phyloP scores from a whole-genome alignment of 2,888 invertebrate species.

The Pharmacophagus antenor region DNA sequence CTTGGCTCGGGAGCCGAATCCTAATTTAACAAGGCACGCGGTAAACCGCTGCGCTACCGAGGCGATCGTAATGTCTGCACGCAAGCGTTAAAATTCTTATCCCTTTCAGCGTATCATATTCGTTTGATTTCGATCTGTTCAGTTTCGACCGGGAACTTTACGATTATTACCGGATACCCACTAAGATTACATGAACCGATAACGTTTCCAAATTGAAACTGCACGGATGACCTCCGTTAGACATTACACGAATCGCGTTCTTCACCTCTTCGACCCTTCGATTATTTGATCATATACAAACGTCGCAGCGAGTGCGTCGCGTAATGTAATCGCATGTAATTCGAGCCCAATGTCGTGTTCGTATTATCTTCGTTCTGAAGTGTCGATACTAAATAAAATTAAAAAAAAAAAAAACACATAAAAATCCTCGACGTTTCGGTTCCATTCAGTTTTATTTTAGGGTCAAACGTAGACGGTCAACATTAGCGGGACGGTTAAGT shows the following conservation, averaged over 20 bases:
- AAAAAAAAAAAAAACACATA: too few relatives aligned
- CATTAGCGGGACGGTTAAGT: constrained; percentile 24
- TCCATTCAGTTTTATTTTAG: constrained; percentile 48
- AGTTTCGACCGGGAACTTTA: constrained; percentile 22
- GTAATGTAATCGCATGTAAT: constrained; percentile 57
- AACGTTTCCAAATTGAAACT: constrained; percentile 32
- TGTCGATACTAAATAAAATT: constrained; percentile 43
- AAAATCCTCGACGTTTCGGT: constrained; percentile 41
- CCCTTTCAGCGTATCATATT: constrained; percentile 28
- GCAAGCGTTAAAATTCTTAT: constrained; percentile 29
- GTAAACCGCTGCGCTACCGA: too few relatives aligned
- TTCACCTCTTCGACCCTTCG: constrained; percentile 46
- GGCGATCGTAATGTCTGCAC: too few relatives aligned
- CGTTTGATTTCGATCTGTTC: constrained; percentile 19
- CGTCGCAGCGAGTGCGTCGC: constrained; percentile 36
- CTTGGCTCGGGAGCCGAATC: too few relatives aligned
- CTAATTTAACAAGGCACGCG: too few relatives aligned
- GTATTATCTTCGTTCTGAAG: constrained; percentile 47
- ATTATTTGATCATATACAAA: constrained; percentile 52
- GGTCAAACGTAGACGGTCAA: constrained; percentile 40
- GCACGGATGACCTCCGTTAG: constrained; percentile 40
- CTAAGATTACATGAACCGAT: constrained; percentile 15
- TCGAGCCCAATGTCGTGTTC: constrained; percentile 45
- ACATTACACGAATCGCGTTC: constrained; percentile 33
- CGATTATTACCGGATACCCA: constrained; percentile 19